A percentile compares a stretch with the other conserved stretches of the same genome.
Evolutionary conservation across 2,113 vertebrate genomes (phyloP).

Genomic region (Strix uralensis): DNA sequence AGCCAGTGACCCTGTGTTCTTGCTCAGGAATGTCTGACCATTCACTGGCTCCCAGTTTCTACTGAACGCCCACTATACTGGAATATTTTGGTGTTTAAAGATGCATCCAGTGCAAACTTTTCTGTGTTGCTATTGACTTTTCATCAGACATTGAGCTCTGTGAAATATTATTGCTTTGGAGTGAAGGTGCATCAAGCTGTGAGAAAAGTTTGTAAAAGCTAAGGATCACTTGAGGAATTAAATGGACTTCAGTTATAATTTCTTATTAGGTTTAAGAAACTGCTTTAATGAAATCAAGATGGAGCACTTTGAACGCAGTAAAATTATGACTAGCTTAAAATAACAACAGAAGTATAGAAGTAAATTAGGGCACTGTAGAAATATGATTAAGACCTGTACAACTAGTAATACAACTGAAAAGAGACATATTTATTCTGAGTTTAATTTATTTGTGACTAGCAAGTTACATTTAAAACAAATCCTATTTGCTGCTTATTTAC

Average conservation of each 20-base stretch:
- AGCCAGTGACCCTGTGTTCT: constrained; percentile 5
- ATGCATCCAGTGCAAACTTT: not conserved
- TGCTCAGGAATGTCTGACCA: not conserved
- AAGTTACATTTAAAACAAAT: constrained; percentile 30
- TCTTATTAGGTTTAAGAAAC: not conserved
- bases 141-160: not conserved
- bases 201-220: not conserved
- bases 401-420: not conserved
- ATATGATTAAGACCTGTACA: not conserved
- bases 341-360: not conserved
- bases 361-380: not conserved
- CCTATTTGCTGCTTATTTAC: not conserved
- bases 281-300: constrained; percentile 22
- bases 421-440: not conserved
- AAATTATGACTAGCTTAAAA: not conserved
- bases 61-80: not conserved
- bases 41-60: not conserved
- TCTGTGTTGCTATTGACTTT: not conserved
- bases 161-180: not conserved
- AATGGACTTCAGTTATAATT: not conserved
- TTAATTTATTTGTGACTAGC: constrained; percentile 21
- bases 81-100: not conserved
- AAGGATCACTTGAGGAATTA: not conserved
- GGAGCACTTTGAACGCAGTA: not conserved
- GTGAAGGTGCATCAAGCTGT: not conserved